Percentiles rank a stretch among this genome's conserved stretches.
Evolutionary conservation across 2,888 invertebrate genomes (phyloP).

Genomic region (Pecten maximus): DNA sequence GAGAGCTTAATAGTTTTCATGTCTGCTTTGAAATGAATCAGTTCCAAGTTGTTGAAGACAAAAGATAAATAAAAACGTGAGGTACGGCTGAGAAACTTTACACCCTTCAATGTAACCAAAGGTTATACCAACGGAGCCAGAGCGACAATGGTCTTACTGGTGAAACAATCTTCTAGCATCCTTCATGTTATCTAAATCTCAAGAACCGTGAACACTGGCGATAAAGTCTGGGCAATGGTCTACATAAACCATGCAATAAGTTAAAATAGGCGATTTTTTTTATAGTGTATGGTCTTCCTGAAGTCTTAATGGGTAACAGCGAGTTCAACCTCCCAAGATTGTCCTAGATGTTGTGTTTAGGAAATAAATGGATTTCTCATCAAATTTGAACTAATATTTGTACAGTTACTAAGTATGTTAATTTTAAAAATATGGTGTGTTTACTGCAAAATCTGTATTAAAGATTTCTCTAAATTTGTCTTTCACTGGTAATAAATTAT

Average conservation of each 20-base stretch:
- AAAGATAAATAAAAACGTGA: neutral
- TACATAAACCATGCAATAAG: neutral
- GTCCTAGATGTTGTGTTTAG: too few relatives aligned
- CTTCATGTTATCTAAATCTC: neutral
- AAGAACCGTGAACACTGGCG: neutral
- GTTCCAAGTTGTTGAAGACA: conserved; percentile 27
- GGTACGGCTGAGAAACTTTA: neutral
- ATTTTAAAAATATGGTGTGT: too few relatives aligned
- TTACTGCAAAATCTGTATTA: too few relatives aligned
- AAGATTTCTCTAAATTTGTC: too few relatives aligned
- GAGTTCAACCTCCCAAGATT: too few relatives aligned
- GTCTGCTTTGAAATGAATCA: neutral
- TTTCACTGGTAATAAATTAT: too few relatives aligned
- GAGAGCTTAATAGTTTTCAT: neutral
- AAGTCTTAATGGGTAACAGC: too few relatives aligned
- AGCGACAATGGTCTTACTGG: neutral
- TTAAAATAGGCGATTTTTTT: too few relatives aligned
- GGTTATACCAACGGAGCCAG: neutral
- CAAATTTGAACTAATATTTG: too few relatives aligned
- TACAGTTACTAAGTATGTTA: too few relatives aligned
- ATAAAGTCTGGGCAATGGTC: neutral
- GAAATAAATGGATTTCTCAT: too few relatives aligned
- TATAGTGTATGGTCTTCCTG: too few relatives aligned
- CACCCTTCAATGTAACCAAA: neutral
- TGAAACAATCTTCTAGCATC: neutral